A percentile compares a stretch with the other conserved stretches of the same genome.
Conservation (phyloP, 2,113 vertebrate species). For the Myrmecophaga tridactyla region DNA sequence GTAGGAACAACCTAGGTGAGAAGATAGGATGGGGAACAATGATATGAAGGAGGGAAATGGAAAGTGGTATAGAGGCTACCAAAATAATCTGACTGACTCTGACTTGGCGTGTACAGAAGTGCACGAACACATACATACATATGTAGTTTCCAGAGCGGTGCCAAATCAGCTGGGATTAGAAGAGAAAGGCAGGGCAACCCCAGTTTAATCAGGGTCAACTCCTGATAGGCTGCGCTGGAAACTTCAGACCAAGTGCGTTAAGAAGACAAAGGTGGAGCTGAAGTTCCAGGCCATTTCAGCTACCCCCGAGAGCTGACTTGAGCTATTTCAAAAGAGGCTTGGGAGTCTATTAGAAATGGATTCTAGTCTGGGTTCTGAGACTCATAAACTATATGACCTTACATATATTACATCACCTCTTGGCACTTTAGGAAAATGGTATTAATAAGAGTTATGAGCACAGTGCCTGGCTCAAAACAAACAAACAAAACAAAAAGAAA, state of each 20-base stretch:
- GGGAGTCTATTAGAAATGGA: neutral
- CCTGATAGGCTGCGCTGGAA: neutral
- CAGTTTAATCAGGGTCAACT: neutral
- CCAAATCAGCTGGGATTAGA: neutral
- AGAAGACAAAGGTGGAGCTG: neutral
- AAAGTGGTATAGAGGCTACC: too few relatives aligned
- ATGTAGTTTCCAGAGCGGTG: neutral
- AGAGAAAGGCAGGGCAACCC: neutral
- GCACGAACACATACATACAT: too few relatives aligned
- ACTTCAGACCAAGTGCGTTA: neutral
- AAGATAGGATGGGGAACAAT: accelerated
- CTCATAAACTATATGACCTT: neutral
- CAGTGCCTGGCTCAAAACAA: too few relatives aligned
- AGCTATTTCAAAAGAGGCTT: neutral
- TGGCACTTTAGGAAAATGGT: neutral
- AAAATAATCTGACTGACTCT: neutral
- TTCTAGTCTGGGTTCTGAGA: neutral
- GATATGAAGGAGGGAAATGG: neutral
- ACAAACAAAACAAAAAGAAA: neutral
- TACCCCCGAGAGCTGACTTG: neutral
- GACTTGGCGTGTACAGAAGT: neutral
- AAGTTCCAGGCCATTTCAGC: too few relatives aligned
- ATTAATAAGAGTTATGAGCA: neutral
- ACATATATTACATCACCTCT: accelerated
- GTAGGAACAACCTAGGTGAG: neutral